Percentiles rank a stretch among this genome's conserved stretches.
Evolutionary conservation across 1,140 invertebrate genomes (phyloP).

Genomic region (Papilio aristodemus): DNA sequence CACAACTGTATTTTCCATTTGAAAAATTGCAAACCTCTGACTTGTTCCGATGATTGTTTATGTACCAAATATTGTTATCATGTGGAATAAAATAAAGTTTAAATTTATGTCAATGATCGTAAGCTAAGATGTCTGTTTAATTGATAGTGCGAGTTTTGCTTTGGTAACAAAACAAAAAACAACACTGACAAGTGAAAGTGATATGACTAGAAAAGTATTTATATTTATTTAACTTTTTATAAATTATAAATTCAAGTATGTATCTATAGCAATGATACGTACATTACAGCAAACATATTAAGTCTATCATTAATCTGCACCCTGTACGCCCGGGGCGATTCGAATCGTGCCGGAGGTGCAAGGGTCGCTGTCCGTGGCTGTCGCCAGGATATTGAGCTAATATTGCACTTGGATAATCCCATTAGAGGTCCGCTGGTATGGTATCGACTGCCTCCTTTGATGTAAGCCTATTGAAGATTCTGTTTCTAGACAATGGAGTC

Average conservation of each 20-base stretch:
- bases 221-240: too few species aligned
- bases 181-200: too few species aligned
- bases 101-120: too few species aligned
- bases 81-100: too few species aligned
- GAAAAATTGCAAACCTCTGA: not conserved
- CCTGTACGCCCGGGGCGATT: conserved; percentile 42
- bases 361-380: conserved; percentile 59
- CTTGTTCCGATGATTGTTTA: too few species aligned
- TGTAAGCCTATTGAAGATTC: conserved; percentile 35
- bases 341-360: conserved; percentile 52
- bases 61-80: too few species aligned
- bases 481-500: conserved; percentile 19
- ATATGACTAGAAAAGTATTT: too few species aligned
- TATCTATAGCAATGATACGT: not conserved
- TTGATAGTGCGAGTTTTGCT: too few species aligned
- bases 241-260: not conserved
- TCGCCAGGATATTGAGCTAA: conserved; percentile 65
- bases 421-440: conserved; percentile 58
- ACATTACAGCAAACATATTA: not conserved
- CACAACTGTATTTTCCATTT: conserved; percentile 37
- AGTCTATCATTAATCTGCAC: conserved; percentile 36
- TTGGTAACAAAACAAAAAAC: too few species aligned
- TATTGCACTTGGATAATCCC: conserved; percentile 73
- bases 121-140: too few species aligned
- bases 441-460: conserved; percentile 40